These are phyloP conservation scores for Yoshiicerus persimilis DNA, from an alignment of 1,140 invertebrate species.

Conservation along the genomic window DNA sequence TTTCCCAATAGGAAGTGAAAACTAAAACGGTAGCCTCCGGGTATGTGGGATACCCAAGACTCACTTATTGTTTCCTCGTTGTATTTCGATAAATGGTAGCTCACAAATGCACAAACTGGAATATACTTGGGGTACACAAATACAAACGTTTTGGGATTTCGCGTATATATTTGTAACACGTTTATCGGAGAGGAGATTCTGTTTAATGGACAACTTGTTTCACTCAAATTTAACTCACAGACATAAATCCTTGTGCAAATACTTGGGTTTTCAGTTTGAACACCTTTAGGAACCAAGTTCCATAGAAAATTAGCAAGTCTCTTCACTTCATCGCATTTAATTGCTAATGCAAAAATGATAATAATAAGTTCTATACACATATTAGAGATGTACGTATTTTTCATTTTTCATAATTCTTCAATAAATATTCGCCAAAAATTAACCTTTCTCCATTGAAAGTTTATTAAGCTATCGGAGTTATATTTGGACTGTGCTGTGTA, in stretches of 20 bases:
- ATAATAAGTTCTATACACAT: not conserved
- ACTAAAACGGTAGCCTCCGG: not conserved
- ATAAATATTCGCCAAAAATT: too few species aligned
- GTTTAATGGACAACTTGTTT: not conserved
- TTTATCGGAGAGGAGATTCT: not conserved
- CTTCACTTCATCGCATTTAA: not conserved
- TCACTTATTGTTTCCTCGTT: not conserved
- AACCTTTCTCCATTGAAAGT: too few species aligned
- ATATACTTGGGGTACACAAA: not conserved
- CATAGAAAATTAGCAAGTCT: not conserved
- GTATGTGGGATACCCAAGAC: not conserved
- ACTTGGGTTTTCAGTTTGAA: not conserved
- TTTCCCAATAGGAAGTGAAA: not conserved
- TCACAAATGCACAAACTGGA: not conserved
- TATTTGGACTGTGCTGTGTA: too few species aligned
- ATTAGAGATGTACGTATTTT: not conserved
- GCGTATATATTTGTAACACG: not conserved
- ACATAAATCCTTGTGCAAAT: not conserved
- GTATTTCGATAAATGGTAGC: not conserved
- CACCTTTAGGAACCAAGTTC: not conserved
- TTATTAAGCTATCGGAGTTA: too few species aligned
- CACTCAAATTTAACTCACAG: not conserved
- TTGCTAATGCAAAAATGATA: not conserved
- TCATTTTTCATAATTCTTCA: too few species aligned
- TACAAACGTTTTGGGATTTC: not conserved